A percentile compares a stretch with the other conserved stretches of the same genome.
Evolutionary conservation across 2,888 invertebrate genomes (phyloP).

Genomic region (Serrognathus titanus): DNA sequence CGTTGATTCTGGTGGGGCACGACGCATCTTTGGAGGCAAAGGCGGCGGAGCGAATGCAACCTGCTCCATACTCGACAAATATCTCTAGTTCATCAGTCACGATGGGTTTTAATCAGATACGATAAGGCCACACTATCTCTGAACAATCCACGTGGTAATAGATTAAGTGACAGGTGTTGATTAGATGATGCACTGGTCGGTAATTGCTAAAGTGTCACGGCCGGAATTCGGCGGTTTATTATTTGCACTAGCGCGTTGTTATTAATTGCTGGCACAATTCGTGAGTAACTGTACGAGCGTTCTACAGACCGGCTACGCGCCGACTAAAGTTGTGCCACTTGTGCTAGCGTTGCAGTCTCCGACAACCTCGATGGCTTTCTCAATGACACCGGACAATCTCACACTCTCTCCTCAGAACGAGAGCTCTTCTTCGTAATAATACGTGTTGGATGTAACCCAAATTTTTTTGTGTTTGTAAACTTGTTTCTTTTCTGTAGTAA

Average conservation of each 20-base stretch:
- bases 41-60: conserved; percentile 55
- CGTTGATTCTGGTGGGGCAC: conserved; percentile 41
- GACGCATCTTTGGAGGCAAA: conserved; percentile 56
- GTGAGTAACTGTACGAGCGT: conserved; percentile 32
- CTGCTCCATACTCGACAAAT: conserved; percentile 52
- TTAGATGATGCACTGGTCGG: too few species aligned
- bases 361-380: conserved; percentile 32
- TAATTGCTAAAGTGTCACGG: too few species aligned
- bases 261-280: conserved; percentile 28
- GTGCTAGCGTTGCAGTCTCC: conserved; percentile 37
- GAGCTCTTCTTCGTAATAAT: background rate
- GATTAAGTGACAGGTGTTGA: too few species aligned
- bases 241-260: background rate
- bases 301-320: conserved; percentile 29
- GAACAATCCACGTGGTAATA: too few species aligned
- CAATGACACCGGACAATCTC: conserved; percentile 38
- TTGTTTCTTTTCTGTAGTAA: too few species aligned
- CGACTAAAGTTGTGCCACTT: conserved; percentile 37
- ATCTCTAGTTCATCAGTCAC: background rate
- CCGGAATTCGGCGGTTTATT: too few species aligned
- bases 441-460: background rate
- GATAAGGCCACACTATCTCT: too few species aligned
- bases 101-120: background rate
- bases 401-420: conserved; percentile 32
- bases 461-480: background rate